Evolutionary conservation across 2,797 vertebrate species (phyloP), one percentile per base, ranked within the genome.

Genomic region (Eutrigla gurnardus): DNA sequence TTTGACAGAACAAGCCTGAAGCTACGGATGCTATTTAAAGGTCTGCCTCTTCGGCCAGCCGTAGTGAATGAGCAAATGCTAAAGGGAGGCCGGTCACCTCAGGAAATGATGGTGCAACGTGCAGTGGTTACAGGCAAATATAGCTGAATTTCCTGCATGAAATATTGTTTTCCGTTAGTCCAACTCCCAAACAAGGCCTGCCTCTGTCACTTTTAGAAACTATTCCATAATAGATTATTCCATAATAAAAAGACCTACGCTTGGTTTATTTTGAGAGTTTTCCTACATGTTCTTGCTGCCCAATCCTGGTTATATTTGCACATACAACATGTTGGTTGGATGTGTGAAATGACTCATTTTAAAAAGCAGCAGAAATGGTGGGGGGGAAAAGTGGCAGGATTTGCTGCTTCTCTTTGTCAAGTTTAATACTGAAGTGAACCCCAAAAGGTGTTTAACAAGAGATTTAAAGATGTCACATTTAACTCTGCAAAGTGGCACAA

Each of bases 1-100:
- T 75, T 80, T 82, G 70, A 86, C 78, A 65, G 83, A 72, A 80
- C 73, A 73, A 32, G 80, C 83, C 87, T 77, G 72, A 74, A 80
- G 80, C 82, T 75, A 54, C 7, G 25, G 61, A 69, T 82, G 83
- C 70, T 81, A 84, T 86, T 83, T 88, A 82, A 80, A 84, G 86
- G 53, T 65, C 65, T 52, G 15, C 15, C 36, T 82, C 45, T 58
- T 58, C 60, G 53, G 49, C 17, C n/a, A 17, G 39, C 36, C 3
- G 0, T 25, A 0, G 12, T 65, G 59, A 70, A 75, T 42, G 45
- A 66, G 40, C n/a, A 8, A 45, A 63, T 54, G 43, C 49, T 64
- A 50, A 17, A 43, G 13, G 61, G 17, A 52, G 14, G 17, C 42
- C 1, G 18, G 35, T 57, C 63, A 69, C 37, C 15, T 71, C 73